A percentile compares a stretch with the other conserved stretches of the same genome.
Conservation (phyloP, 2,888 invertebrate species). For the Epirrhoe alternata region DNA sequence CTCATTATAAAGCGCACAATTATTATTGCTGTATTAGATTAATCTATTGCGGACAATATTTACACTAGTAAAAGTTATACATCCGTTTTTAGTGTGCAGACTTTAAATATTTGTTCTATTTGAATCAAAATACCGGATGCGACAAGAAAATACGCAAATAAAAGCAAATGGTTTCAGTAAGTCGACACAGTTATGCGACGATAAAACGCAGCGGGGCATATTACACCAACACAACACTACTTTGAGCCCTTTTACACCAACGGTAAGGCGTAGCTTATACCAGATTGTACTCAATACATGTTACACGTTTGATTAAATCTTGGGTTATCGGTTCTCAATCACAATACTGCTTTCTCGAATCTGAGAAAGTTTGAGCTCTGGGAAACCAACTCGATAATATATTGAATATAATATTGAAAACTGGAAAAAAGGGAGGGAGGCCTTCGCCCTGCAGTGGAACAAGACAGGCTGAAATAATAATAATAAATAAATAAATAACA, state of each 20-base stretch:
- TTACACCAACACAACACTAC: conserved; percentile 14
- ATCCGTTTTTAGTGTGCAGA: neutral
- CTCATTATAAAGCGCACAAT: neutral
- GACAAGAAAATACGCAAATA: conserved; percentile 20
- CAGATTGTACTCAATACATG: neutral
- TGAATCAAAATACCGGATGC: conserved; percentile 9
- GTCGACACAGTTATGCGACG: conserved; percentile 23
- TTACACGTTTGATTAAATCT: neutral
- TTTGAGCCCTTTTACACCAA: conserved; percentile 1
- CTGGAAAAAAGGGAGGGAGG: too few relatives aligned
- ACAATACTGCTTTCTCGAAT: neutral
- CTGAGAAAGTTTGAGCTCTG: neutral
- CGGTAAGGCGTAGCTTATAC: neutral
- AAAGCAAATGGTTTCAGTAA: conserved; percentile 18
- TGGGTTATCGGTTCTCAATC: neutral
- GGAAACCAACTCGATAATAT: neutral
- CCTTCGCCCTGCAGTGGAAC: too few relatives aligned
- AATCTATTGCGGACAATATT: neutral
- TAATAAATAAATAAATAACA: too few relatives aligned
- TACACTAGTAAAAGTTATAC: neutral
- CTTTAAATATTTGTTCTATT: neutral
- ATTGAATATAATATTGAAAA: too few relatives aligned
- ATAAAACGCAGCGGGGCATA: conserved; percentile 32
- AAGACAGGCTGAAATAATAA: too few relatives aligned
- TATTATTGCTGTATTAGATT: neutral